Conservation (phyloP, 2,113 vertebrate genomes). For the Meriones unguiculatus region DNA sequence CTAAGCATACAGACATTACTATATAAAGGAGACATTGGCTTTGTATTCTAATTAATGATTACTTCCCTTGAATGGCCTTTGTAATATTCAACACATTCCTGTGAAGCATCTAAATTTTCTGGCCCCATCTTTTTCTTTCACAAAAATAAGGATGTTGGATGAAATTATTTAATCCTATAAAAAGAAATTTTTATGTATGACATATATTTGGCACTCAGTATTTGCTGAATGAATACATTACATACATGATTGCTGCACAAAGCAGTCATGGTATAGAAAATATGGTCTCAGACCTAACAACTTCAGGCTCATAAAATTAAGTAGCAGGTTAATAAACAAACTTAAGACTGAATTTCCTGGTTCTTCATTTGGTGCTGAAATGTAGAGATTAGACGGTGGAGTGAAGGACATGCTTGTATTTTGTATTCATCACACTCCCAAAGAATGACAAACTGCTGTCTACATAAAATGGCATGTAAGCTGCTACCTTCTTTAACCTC, state of each 20-base stretch:
- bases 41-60: not conserved
- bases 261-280: not conserved
- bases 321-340: not conserved
- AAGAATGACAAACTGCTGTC: conserved; percentile 72
- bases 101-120: not conserved
- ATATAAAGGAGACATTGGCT: not conserved
- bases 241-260: not conserved
- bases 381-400: not conserved
- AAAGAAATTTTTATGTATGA: not conserved
- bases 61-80: not conserved
- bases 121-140: not conserved
- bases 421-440: not conserved
- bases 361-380: not conserved
- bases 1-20: not conserved
- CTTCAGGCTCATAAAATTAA: not conserved
- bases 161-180: conserved; percentile 18
- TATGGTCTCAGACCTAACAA: not conserved
- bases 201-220: not conserved
- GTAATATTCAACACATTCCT: not conserved
- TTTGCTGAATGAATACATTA: not conserved
- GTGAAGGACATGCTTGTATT: conserved; percentile 31
- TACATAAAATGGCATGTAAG: conserved; percentile 74
- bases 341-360: not conserved
- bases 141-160: conserved; percentile 38
- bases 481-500: conserved; percentile 79